These are phyloP conservation scores for Drosophila prostipennis DNA, from an alignment of 2,888 invertebrate species.

Conservation along the genomic window DNA sequence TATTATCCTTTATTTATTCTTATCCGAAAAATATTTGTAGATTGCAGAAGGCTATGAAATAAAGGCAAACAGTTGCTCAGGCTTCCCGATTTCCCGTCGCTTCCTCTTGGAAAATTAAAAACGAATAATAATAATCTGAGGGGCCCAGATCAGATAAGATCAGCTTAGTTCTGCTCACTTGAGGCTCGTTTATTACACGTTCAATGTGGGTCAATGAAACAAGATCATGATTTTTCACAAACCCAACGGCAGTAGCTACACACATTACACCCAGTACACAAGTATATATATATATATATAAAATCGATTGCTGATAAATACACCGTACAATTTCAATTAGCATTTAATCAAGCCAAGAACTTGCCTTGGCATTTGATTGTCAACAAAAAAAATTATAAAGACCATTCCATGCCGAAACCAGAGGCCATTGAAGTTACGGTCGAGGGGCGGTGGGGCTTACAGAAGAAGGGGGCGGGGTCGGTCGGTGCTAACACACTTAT, in stretches of 20 bases:
- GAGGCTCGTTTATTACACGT: conserved; percentile 31
- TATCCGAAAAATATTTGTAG: neutral
- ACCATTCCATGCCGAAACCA: conserved; percentile 5
- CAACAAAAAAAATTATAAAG: conserved; percentile 30
- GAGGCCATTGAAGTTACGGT: conserved; percentile 2
- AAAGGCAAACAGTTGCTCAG: too few relatives aligned
- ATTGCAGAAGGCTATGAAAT: too few relatives aligned
- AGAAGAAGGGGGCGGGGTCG: conserved; percentile 29
- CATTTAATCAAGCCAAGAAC: conserved; percentile 54
- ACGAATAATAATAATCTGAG: neutral
- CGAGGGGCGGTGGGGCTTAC: conserved; percentile 1
- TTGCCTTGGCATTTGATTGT: conserved; percentile 49
- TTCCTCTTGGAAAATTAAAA: conserved; percentile 11
- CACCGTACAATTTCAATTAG: conserved; percentile 49
- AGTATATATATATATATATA: neutral
- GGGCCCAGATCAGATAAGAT: conserved; percentile 20
- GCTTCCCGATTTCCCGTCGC: neutral
- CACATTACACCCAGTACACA: conserved; percentile 1
- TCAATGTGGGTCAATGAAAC: conserved; percentile 50
- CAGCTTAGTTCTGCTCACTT: conserved; percentile 27
- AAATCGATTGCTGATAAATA: conserved; percentile 35
- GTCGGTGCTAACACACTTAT: conserved; percentile 46
- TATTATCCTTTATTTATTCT: too few relatives aligned
- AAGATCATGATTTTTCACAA: conserved; percentile 44
- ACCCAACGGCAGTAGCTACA: conserved; percentile 26